These are phyloP conservation scores for Acleris holmiana DNA, from an alignment of 2,888 invertebrate genomes.

Conservation along the genomic window DNA sequence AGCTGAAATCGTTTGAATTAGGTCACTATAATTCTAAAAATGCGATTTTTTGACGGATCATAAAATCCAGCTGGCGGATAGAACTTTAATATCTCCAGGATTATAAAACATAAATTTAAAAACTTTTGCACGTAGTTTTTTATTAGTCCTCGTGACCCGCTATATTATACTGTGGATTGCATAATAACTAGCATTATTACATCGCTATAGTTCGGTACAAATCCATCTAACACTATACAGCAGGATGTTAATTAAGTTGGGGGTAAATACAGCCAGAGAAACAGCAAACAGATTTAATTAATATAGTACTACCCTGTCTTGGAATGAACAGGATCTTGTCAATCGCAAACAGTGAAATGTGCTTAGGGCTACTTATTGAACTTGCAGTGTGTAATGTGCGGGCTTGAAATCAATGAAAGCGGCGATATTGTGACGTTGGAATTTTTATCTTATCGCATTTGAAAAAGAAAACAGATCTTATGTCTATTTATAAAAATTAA, in stretches of 20 bases:
- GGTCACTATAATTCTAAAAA: too few relatives aligned
- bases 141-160: not conserved
- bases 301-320: slow-evolving; percentile 67
- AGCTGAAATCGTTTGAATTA: too few relatives aligned
- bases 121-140: not conserved
- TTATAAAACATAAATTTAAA: too few relatives aligned
- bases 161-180: too few relatives aligned
- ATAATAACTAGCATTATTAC: slow-evolving; percentile 33
- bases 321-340: slow-evolving; percentile 66
- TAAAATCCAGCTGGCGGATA: too few relatives aligned
- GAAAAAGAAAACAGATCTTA: too few relatives aligned
- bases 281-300: slow-evolving; percentile 79
- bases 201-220: slow-evolving; percentile 17
- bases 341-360: slow-evolving; percentile 55
- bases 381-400: slow-evolving; percentile 21
- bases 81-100: too few relatives aligned
- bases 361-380: slow-evolving; percentile 38
- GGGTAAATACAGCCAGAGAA: slow-evolving; percentile 72
- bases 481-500: too few relatives aligned
- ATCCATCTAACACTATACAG: slow-evolving; percentile 45
- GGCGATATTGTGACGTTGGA: not conserved
- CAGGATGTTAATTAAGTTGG: slow-evolving; percentile 73
- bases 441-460: slow-evolving; percentile 8
- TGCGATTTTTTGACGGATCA: too few relatives aligned
- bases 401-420: not conserved